Percentiles rank a stretch among this genome's conserved stretches.
These are phyloP conservation scores for Leptodirus hochenwartii DNA, from an alignment of 2,888 invertebrate species.

Conservation along the genomic window DNA sequence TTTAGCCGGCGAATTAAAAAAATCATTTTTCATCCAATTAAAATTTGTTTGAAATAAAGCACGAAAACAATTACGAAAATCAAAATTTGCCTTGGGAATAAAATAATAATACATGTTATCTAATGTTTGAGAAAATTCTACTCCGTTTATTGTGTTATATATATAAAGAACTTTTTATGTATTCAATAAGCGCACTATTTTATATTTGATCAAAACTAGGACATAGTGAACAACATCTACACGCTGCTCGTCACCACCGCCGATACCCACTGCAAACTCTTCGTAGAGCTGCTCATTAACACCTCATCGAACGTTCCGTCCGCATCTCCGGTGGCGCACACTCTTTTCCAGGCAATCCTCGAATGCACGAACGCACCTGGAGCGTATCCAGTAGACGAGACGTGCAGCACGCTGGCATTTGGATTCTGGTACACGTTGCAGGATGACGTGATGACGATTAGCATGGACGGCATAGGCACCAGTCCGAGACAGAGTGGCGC, in stretches of 20 bases:
- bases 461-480: conserved; percentile 3
- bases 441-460: conserved; percentile 35
- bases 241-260: conserved; percentile 49
- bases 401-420: conserved; percentile 67
- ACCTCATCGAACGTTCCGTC: conserved; percentile 29
- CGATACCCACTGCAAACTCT: conserved; percentile 44
- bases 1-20: too few relatives aligned
- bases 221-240: conserved; percentile 47
- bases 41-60: too few relatives aligned
- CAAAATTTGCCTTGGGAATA: too few relatives aligned
- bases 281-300: conserved; percentile 36
- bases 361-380: conserved; percentile 68
- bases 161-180: too few relatives aligned
- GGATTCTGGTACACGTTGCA: conserved; percentile 87
- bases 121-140: too few relatives aligned
- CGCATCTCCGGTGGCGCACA: conserved; percentile 35
- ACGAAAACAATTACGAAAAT: too few relatives aligned
- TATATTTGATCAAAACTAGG: conserved; percentile 38
- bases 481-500: too few relatives aligned
- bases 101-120: too few relatives aligned
- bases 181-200: not conserved
- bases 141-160: too few relatives aligned
- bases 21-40: too few relatives aligned
- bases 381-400: conserved; percentile 75
- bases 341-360: conserved; percentile 53